Conservation (phyloP, 1,140 invertebrate genomes). For the Caenorhabditis latens region DNA sequence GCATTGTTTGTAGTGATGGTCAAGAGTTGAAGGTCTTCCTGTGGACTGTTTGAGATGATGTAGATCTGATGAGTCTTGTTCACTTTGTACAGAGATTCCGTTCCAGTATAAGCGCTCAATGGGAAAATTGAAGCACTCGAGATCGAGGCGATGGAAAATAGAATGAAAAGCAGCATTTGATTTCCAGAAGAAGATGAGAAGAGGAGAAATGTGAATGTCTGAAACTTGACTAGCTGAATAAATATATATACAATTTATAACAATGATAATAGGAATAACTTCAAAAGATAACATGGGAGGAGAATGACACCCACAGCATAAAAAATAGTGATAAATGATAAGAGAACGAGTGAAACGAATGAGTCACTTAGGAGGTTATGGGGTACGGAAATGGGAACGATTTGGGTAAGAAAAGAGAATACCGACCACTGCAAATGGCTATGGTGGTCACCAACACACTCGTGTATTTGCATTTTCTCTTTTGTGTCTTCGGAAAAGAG, state of each 20-base stretch:
- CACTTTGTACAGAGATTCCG: not conserved
- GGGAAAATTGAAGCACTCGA: not conserved
- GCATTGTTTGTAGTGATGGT: not conserved
- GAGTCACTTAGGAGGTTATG: conserved; percentile 37
- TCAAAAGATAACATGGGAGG: conserved; percentile 10
- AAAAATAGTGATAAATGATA: not conserved
- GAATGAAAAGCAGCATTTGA: not conserved
- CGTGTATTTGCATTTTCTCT: conserved; percentile 55
- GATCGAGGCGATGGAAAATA: not conserved
- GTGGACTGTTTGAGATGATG: conserved; percentile 24
- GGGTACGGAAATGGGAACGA: conserved; percentile 43
- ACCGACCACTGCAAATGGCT: conserved; percentile 33
- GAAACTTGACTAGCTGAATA: not conserved
- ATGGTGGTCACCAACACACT: not conserved
- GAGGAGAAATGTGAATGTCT: not conserved
- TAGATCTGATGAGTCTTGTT: conserved; percentile 8
- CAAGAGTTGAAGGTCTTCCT: not conserved
- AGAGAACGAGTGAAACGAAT: not conserved
- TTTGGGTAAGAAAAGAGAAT: conserved; percentile 14
- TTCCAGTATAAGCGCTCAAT: not conserved
- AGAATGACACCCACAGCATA: not conserved
- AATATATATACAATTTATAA: conserved; percentile 19
- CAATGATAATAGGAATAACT: not conserved
- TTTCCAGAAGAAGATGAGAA: not conserved
- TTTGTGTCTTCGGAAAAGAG: conserved; percentile 39